Conservation (phyloP, 2,113 vertebrate genomes). For the Oplegnathus fasciatus region DNA sequence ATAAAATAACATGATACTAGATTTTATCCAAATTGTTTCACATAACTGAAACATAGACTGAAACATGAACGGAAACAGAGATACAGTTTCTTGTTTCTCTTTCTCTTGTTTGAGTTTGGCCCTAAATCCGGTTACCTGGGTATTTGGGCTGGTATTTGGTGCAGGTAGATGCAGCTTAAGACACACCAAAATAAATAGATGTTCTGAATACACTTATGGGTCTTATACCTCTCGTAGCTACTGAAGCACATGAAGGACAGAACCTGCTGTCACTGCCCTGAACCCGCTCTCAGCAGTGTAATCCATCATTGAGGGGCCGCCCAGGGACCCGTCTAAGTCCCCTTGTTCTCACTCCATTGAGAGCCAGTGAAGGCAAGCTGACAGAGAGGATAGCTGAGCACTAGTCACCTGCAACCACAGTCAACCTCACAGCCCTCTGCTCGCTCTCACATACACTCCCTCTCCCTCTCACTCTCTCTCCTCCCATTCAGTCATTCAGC, state of each 20-base stretch:
- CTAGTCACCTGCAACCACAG: constrained; percentile 46
- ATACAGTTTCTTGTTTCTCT: not conserved
- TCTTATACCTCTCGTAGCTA: not conserved
- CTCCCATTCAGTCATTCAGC: constrained; percentile 49
- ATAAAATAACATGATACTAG: not conserved
- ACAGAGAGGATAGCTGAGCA: constrained; percentile 71
- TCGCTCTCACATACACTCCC: not conserved
- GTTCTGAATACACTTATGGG: not conserved
- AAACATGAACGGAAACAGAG: too few relatives aligned
- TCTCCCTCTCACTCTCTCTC: not conserved
- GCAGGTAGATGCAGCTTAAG: not conserved
- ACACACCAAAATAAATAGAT: not conserved
- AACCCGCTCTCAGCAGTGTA: constrained; percentile 75
- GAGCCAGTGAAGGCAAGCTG: constrained; percentile 81
- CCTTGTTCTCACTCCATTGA: constrained; percentile 84
- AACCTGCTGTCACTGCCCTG: constrained; percentile 32
- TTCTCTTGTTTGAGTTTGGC: too few relatives aligned
- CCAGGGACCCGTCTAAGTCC: constrained; percentile 57
- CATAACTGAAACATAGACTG: too few relatives aligned
- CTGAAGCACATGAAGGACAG: constrained; percentile 5
- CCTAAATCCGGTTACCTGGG: not conserved
- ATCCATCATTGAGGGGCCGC: constrained; percentile 81
- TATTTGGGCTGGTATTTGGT: not conserved
- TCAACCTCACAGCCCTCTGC: constrained; percentile 4
- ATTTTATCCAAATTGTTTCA: too few relatives aligned